A percentile compares a stretch with the other conserved stretches of the same genome.
phyloP scores from a whole-genome alignment of 2,888 invertebrate genomes.

The Leptarthrus brevirostris region DNA sequence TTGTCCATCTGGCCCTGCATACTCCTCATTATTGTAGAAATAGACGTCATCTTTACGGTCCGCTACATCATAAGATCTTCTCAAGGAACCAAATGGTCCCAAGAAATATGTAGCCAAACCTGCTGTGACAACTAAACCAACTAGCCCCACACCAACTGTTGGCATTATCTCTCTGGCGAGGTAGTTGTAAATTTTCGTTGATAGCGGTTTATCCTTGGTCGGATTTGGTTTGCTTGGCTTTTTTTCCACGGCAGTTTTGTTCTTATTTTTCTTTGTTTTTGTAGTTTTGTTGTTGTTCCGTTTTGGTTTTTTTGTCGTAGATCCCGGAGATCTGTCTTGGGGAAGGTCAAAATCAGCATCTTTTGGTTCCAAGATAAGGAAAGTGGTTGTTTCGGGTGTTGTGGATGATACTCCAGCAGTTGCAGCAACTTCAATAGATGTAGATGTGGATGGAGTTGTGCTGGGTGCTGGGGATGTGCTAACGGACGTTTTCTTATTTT shows the following conservation, averaged over 20 bases:
- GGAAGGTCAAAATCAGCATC: conserved; percentile 58
- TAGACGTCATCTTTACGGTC: conserved; percentile 75
- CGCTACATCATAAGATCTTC: conserved; percentile 74
- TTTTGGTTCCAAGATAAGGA: conserved; percentile 57
- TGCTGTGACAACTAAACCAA: conserved; percentile 79
- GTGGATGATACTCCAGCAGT: conserved; percentile 50
- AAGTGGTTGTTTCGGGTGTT: conserved; percentile 54
- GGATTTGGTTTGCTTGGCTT: conserved; percentile 52
- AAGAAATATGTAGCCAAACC: conserved; percentile 79
- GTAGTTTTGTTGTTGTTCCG: conserved; percentile 53
- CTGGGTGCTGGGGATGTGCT: conserved; percentile 57
- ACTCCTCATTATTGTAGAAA: conserved; percentile 76
- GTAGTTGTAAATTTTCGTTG: conserved; percentile 81
- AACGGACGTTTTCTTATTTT: conserved; percentile 47
- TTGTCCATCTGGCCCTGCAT: conserved; percentile 74
- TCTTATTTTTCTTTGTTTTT: conserved; percentile 54
- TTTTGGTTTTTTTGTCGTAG: conserved; percentile 56
- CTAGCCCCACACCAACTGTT: conserved; percentile 80
- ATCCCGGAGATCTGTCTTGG: conserved; percentile 55
- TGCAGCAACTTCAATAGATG: conserved; percentile 1
- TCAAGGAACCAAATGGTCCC: conserved; percentile 77
- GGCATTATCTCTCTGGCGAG: conserved; percentile 84
- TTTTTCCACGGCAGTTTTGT: conserved; percentile 52
- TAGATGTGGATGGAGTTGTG: conserved; percentile 61
- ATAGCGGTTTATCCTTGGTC: conserved; percentile 71